Base-by-base conservation (phyloP, 1,140 invertebrate genomes). In the Antheraea pernyi region DNA sequence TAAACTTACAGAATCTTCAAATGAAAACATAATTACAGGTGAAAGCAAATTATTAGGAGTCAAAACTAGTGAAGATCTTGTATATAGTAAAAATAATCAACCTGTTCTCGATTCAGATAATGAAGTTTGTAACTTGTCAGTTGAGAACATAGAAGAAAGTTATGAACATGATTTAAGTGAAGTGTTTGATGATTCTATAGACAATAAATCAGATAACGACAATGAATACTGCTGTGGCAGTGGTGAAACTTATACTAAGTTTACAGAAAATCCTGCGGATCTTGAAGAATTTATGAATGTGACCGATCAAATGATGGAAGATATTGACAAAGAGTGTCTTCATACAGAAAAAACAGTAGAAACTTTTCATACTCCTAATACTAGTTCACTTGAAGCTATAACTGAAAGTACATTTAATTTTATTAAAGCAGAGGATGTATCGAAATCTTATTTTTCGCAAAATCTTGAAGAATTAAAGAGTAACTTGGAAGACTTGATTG, bases 221-320 rank as follows among this genome's bases (percentile, higher is more conserved):
- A 77, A 73, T 60, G 76, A 80, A 66, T 71, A 77, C 67, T 80
- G 86, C n/a, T 81, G 91, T 71, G 85, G 87, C 13, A 92, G 88
- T 76, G 83, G 90, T 39, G 88, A 91, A 59, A 92, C 90, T 19
- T 92, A 91, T 62, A 92, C 90, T 46, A 92, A 92, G 75, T 89
- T 91, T 65, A 85, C 82, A 22, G 87, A 89, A 72, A 80, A 89
- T 69, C 78, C 88, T 8, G 78, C 75, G 16, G 84, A 91, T 65
- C 80, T 92, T 67, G 84, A 90, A 74, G 90, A 92, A 73, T 92
- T 92, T 75, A 82, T 89, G 63, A 82, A 76, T 67, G 67, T 91
- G 64, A 92, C 90, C n/a, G 86, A 92, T 73, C 80, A 85, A 77
- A 84, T 92, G 71, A 81, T 89, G 11, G 72, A 71, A 68, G 13